Conservation (phyloP, 2,797 vertebrate species). For the Chrosomus eos region DNA sequence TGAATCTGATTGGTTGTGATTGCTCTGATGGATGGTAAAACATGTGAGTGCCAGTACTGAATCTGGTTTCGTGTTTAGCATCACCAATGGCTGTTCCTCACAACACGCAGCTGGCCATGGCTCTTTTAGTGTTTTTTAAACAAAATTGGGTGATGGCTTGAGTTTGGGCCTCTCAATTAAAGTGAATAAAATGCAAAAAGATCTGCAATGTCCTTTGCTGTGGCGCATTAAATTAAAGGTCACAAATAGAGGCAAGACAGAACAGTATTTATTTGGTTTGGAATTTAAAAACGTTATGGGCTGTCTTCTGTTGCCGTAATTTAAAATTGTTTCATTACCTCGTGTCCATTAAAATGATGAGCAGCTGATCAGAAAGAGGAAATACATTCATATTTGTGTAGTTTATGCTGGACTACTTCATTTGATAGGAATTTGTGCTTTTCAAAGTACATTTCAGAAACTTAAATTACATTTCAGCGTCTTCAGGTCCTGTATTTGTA, state of each 20-base stretch:
- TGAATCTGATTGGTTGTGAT: slow-evolving; percentile 49
- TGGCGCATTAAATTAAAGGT: neutral
- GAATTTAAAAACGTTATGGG: slow-evolving; percentile 47
- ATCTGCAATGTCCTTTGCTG: slow-evolving; percentile 2
- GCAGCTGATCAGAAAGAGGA: slow-evolving; percentile 32
- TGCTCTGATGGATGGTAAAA: slow-evolving; percentile 48
- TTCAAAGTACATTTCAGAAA: slow-evolving; percentile 10
- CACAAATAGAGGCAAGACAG: slow-evolving; percentile 25
- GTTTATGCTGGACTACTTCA: neutral
- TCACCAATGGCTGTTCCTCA: neutral
- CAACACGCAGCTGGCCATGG: neutral
- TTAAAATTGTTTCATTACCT: slow-evolving; percentile 34
- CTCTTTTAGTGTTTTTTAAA: neutral
- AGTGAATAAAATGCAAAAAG: neutral
- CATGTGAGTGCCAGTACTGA: slow-evolving; percentile 25
- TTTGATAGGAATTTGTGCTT: neutral
- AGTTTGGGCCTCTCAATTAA: slow-evolving; percentile 3
- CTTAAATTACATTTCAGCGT: slow-evolving; percentile 24
- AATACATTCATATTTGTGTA: slow-evolving; percentile 15
- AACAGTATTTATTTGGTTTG: slow-evolving; percentile 39
- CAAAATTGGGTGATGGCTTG: neutral
- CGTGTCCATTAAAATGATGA: slow-evolving; percentile 22
- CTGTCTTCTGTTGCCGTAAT: slow-evolving; percentile 5
- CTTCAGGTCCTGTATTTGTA: neutral
- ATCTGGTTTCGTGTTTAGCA: slow-evolving; percentile 37